Percentiles rank a stretch among this genome's conserved stretches.
These are phyloP conservation scores for Drosophila suzukii DNA, from an alignment of 1,140 invertebrate species.

Conservation along the genomic window DNA sequence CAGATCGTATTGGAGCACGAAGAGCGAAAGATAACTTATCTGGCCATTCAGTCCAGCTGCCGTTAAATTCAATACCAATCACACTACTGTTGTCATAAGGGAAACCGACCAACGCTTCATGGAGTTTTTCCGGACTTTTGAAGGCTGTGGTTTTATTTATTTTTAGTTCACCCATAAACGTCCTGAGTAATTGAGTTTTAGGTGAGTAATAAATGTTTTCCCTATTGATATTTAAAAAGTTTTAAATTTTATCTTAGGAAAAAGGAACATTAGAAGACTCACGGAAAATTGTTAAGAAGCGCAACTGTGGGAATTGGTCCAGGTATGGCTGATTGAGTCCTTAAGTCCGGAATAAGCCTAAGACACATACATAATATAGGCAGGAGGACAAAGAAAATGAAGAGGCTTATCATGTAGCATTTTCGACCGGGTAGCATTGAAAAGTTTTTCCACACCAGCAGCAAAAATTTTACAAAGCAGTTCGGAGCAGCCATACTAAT, in stretches of 20 bases:
- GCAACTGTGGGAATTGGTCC: background rate
- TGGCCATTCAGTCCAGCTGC: slow-evolving; percentile 4
- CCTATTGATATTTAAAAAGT: background rate
- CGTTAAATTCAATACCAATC: slow-evolving; percentile 17
- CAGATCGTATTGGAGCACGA: background rate
- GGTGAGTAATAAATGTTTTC: background rate
- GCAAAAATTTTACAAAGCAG: background rate
- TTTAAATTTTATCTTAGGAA: background rate
- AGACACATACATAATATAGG: background rate
- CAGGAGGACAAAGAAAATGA: background rate
- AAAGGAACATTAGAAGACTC: background rate
- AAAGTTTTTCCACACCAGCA: slow-evolving; percentile 18
- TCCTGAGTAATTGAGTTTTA: background rate
- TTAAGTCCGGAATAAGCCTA: background rate
- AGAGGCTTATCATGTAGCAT: background rate
- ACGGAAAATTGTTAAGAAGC: background rate
- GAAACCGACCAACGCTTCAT: background rate
- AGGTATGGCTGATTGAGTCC: background rate
- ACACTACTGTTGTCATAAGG: background rate
- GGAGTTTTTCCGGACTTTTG: background rate
- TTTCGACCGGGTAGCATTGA: background rate
- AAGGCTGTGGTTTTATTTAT: background rate
- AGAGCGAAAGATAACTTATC: background rate
- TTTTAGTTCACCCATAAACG: background rate
- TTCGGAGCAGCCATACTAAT: slow-evolving; percentile 2